phyloP scores from a whole-genome alignment of 2,113 vertebrate species.

The Esox niger region DNA sequence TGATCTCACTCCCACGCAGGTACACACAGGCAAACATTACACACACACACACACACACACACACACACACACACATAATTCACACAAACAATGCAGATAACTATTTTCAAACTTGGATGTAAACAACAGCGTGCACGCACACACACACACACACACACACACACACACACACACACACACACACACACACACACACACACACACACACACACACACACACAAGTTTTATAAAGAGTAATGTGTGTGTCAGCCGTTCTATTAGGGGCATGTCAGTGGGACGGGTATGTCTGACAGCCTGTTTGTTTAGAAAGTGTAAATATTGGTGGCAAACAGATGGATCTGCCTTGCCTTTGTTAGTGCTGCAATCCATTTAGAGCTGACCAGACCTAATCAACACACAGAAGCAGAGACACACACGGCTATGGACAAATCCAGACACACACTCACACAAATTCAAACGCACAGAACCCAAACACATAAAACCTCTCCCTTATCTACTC shows the following conservation, averaged over 20 bases:
- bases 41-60: not conserved
- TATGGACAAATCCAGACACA: constrained; percentile 2
- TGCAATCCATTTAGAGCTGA: constrained; percentile 34
- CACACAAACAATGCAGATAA: not conserved
- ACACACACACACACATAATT: not conserved
- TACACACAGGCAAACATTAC: too few species aligned
- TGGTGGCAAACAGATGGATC: constrained; percentile 40
- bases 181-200: not conserved
- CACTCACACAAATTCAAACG: constrained; percentile 20
- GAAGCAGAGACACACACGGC: constrained; percentile 3
- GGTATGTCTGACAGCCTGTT: constrained; percentile 38
- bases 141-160: not conserved
- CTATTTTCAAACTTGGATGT: not conserved
- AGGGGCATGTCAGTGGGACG: constrained; percentile 9
- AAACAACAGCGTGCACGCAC: not conserved
- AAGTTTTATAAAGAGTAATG: constrained; percentile 45
- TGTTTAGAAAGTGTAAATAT: constrained; percentile 58
- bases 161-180: not conserved
- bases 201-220: constrained; percentile 2
- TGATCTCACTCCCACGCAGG: too few species aligned
- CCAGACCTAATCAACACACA: constrained; percentile 21
- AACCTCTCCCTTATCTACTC: constrained; percentile 8
- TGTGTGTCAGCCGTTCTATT: constrained; percentile 31
- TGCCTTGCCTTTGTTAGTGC: constrained; percentile 31
- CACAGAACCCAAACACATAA: not conserved